These are phyloP conservation scores for Acleris holmiana DNA, from an alignment of 2,888 invertebrate species.

Conservation along the genomic window DNA sequence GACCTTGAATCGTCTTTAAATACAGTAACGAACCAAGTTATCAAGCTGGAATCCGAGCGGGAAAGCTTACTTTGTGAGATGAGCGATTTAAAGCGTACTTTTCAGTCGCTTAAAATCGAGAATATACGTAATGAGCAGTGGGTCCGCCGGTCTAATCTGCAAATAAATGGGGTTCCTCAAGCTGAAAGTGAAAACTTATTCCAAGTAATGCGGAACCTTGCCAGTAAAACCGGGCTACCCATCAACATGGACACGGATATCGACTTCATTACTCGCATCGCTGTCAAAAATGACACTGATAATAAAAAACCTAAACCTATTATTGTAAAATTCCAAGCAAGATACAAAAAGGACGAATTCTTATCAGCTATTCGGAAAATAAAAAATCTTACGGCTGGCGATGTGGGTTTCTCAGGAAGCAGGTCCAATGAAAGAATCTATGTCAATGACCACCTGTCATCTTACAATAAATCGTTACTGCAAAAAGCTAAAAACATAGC, in stretches of 20 bases:
- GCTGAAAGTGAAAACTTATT: slow-evolving; percentile 6
- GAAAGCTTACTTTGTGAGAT: slow-evolving; percentile 1
- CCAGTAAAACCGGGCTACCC: background rate
- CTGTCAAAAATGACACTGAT: background rate
- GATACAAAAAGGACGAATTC: too few relatives aligned
- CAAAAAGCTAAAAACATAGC: slow-evolving; percentile 2
- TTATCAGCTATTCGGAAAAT: background rate
- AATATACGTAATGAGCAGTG: slow-evolving; percentile 8
- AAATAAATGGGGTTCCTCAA: slow-evolving; percentile 11
- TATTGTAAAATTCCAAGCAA: background rate
- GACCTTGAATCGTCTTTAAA: background rate
- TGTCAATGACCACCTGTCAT: slow-evolving; percentile 2
- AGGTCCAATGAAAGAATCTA: background rate
- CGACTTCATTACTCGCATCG: background rate
- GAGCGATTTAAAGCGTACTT: background rate
- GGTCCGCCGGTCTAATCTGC: slow-evolving; percentile 6
- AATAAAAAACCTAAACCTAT: background rate
- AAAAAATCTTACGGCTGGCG: slow-evolving; percentile 4
- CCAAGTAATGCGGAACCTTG: slow-evolving; percentile 6
- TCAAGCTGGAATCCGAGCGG: background rate
- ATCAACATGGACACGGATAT: background rate
- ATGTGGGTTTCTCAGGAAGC: slow-evolving; percentile 3
- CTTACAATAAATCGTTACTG: slow-evolving; percentile 5
- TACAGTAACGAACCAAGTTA: background rate
- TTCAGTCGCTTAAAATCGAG: background rate